A percentile compares a stretch with the other conserved stretches of the same genome.
Evolutionary conservation across 2,888 invertebrate genomes (phyloP).

Genomic region (Dolichomitus sp.): DNA sequence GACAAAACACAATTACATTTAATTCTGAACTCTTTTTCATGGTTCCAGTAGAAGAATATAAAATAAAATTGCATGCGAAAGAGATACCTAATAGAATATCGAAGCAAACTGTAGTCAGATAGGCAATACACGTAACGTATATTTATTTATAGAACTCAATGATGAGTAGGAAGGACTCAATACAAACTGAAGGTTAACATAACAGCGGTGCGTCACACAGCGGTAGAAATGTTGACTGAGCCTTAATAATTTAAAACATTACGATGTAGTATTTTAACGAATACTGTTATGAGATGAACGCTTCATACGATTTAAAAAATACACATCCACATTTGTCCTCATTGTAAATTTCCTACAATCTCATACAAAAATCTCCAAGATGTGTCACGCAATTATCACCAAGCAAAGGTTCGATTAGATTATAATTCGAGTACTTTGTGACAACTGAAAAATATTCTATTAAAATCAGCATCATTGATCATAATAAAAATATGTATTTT

Average conservation of each 20-base stretch:
- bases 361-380: no score
- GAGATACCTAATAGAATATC: neutral
- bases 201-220: neutral
- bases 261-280: neutral
- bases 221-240: neutral
- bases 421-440: no score
- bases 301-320: no score
- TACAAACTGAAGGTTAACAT: neutral
- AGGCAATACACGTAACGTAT: neutral
- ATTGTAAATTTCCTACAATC: no score
- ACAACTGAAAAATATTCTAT: no score
- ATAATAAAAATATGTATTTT: no score
- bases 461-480: no score
- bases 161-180: neutral
- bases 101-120: neutral
- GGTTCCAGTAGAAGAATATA: neutral
- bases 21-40: neutral
- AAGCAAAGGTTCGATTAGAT: no score
- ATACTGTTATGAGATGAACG: neutral
- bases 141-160: conserved; percentile 1
- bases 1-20: neutral
- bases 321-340: no score
- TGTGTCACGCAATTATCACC: no score
- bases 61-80: neutral
- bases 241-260: neutral